phyloP scores from a whole-genome alignment of 2,113 vertebrate species.

The Menura novaehollandiae region DNA sequence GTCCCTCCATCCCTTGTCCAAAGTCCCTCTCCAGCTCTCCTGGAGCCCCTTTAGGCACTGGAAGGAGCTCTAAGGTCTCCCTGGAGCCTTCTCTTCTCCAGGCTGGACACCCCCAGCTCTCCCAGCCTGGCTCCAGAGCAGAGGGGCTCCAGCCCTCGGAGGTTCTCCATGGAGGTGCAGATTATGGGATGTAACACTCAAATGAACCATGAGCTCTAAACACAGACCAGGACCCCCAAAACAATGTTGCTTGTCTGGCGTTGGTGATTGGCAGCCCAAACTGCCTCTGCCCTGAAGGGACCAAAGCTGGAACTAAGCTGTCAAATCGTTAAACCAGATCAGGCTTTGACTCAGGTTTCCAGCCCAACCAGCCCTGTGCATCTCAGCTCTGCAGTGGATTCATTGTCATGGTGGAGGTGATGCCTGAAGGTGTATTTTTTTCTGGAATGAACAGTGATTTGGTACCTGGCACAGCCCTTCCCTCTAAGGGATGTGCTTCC shows the following conservation, averaged over 20 bases:
- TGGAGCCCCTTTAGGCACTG: not conserved
- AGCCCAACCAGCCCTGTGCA: not conserved
- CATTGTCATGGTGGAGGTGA: fast-evolving
- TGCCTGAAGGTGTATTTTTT: not conserved
- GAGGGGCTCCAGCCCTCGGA: not conserved
- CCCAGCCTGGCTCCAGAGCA: not conserved
- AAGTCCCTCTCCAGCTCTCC: not conserved
- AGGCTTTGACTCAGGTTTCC: not conserved
- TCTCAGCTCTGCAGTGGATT: not conserved
- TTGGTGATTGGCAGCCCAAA: not conserved
- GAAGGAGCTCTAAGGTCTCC: not conserved
- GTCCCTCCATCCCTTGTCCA: not conserved
- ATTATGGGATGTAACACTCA: not conserved
- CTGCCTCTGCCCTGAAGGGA: not conserved
- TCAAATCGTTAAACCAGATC: not conserved
- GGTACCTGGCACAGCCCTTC: not conserved
- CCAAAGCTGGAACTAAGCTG: not conserved
- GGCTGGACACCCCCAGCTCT: not conserved
- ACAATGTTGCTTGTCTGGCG: not conserved
- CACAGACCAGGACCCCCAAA: not conserved
- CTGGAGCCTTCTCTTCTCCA: not conserved
- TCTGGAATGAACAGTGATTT: not conserved
- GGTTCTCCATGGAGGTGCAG: not conserved
- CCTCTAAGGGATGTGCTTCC: not conserved
- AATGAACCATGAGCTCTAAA: not conserved